A percentile compares a stretch with the other conserved stretches of the same genome.
Conservation (phyloP, 2,888 invertebrate species). For the Himalopsyche kuldschensis region DNA sequence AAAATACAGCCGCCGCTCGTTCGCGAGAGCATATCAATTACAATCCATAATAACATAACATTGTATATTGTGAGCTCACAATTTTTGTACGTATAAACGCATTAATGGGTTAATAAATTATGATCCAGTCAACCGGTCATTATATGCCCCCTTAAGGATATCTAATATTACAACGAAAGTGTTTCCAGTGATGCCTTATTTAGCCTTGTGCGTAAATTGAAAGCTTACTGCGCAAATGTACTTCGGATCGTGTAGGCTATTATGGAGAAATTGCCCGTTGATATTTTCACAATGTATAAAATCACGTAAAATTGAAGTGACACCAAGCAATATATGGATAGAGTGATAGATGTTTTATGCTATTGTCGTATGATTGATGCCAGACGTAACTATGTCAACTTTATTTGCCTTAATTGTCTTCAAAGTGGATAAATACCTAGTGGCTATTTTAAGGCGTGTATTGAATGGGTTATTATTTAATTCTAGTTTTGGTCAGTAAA, state of each 20-base stretch:
- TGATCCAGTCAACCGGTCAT: not conserved
- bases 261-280: conserved; percentile 24
- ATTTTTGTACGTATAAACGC: not conserved
- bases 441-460: too few relatives aligned
- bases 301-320: conserved; percentile 17
- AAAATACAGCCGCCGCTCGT: too few relatives aligned
- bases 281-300: conserved; percentile 26
- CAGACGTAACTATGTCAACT: too few relatives aligned
- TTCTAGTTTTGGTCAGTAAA: too few relatives aligned
- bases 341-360: conserved; percentile 2
- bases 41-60: too few relatives aligned
- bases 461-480: too few relatives aligned
- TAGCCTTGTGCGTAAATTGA: conserved; percentile 10
- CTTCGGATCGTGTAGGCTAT: not conserved
- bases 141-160: not conserved
- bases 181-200: conserved; percentile 26
- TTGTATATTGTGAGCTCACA: not conserved
- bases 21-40: too few relatives aligned
- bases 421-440: too few relatives aligned
- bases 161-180: conserved; percentile 10
- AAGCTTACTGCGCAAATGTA: not conserved
- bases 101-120: conserved; percentile 17
- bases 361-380: conserved; percentile 19
- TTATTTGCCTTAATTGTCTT: too few relatives aligned
- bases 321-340: conserved; percentile 7